Evolutionary conservation across 1,140 invertebrate species (phyloP).

Genomic region (Diplogasteroides magnus): DNA sequence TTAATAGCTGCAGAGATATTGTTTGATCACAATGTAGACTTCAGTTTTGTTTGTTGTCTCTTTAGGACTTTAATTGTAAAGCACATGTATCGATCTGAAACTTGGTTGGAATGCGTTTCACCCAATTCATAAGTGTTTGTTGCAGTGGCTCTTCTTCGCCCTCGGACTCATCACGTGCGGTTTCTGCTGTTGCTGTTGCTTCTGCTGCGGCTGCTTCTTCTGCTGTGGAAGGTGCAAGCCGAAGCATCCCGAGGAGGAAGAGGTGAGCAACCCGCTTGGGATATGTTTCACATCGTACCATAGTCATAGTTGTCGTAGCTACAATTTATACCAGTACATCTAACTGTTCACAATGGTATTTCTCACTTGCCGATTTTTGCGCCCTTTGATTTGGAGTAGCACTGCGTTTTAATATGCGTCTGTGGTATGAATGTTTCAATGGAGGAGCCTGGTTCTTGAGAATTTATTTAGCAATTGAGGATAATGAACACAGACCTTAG

Average conservation of each 20-base stretch:
- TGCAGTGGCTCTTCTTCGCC: slow-evolving; percentile 43
- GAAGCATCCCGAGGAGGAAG: slow-evolving; percentile 32
- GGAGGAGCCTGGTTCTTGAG: too few relatives aligned
- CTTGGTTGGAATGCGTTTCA: too few relatives aligned
- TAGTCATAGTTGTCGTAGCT: not conserved
- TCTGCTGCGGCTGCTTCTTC: slow-evolving; percentile 45
- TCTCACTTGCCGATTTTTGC: not conserved
- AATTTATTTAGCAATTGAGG: too few relatives aligned
- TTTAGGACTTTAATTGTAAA: too few relatives aligned
- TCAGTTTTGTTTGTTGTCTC: too few relatives aligned
- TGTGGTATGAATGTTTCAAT: too few relatives aligned
- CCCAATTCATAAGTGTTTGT: slow-evolving; percentile 5
- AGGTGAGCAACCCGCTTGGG: not conserved
- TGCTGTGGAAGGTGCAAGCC: slow-evolving; percentile 45
- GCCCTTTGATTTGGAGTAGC: not conserved
- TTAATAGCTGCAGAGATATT: too few relatives aligned
- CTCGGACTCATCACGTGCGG: slow-evolving; percentile 40
- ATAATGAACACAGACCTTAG: too few relatives aligned
- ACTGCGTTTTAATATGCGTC: not conserved
- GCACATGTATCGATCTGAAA: too few relatives aligned
- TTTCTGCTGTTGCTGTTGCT: slow-evolving; percentile 46
- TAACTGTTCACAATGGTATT: not conserved
- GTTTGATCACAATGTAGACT: too few relatives aligned
- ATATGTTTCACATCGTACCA: not conserved
- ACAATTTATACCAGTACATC: slow-evolving; percentile 3